A percentile compares a stretch with the other conserved stretches of the same genome.
Evolutionary conservation across 2,113 vertebrate genomes (phyloP).

Genomic region (Calyptomena viridis): DNA sequence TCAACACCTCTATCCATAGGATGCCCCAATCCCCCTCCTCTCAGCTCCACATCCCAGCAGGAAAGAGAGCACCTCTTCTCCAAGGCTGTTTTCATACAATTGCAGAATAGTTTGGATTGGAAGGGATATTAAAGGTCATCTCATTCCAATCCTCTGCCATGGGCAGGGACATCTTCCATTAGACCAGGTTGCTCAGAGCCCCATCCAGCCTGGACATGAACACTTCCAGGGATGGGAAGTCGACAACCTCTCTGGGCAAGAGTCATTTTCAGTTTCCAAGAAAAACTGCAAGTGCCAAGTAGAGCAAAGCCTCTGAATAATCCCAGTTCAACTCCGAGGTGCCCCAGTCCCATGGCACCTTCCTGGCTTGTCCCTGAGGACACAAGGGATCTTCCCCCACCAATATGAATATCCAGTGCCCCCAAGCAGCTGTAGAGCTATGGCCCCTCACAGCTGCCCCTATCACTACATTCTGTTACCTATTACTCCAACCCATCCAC

Average conservation of each 20-base stretch:
- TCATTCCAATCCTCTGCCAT: background rate
- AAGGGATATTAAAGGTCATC: background rate
- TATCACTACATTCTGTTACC: background rate
- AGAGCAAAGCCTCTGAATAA: background rate
- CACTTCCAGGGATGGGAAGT: too few relatives aligned
- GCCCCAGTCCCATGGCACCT: background rate
- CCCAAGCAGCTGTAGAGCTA: fast-evolving
- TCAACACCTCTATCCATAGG: background rate
- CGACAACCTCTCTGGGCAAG: background rate
- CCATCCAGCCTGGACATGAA: too few relatives aligned
- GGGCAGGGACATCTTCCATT: background rate
- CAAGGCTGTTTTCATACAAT: background rate
- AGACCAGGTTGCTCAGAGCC: background rate
- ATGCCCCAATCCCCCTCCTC: background rate
- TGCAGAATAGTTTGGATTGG: background rate
- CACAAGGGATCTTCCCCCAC: background rate
- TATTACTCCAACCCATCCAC: fast-evolving
- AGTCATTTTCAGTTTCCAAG: background rate
- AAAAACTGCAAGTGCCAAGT: background rate
- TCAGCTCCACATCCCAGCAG: background rate
- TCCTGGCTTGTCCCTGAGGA: background rate
- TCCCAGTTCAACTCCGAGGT: background rate
- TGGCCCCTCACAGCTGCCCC: background rate
- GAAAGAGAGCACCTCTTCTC: background rate
- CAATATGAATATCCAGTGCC: background rate